These are phyloP conservation scores for Harpagifer antarcticus DNA, from an alignment of 2,797 vertebrate species.

Conservation along the genomic window DNA sequence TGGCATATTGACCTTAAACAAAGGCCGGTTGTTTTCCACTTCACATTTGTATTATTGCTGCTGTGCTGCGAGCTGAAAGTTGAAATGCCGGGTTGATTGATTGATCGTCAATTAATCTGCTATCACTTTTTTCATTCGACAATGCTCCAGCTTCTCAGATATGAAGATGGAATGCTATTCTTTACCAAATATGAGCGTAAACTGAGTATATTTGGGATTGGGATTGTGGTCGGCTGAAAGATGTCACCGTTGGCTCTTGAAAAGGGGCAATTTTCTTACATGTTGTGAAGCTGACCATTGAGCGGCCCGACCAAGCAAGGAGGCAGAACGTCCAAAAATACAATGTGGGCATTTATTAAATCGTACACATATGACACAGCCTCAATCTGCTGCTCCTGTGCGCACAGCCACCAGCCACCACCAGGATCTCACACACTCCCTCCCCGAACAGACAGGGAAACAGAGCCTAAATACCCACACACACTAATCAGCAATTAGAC, in stretches of 20 bases:
- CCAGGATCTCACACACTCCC: too few species aligned
- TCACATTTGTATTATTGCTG: not conserved
- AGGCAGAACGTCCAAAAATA: too few species aligned
- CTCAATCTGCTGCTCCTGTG: too few species aligned
- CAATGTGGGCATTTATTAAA: too few species aligned
- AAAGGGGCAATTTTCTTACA: not conserved
- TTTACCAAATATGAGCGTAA: not conserved
- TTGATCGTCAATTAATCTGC: not conserved
- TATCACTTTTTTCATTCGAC: too few species aligned
- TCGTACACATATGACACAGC: too few species aligned
- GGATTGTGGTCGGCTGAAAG: not conserved
- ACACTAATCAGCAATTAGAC: too few species aligned
- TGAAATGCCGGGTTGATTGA: not conserved
- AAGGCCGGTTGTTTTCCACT: not conserved
- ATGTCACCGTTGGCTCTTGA: not conserved
- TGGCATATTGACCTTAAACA: not conserved
- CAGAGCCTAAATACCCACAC: too few species aligned
- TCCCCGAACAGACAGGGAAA: too few species aligned
- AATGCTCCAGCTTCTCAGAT: not conserved
- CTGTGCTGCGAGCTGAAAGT: not conserved
- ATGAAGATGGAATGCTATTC: not conserved
- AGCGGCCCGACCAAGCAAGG: too few species aligned
- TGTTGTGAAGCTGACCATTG: too few species aligned
- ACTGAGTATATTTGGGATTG: not conserved
- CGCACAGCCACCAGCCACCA: too few species aligned